These are phyloP conservation scores for Epinephelus fuscoguttatus DNA, from an alignment of 2,113 vertebrate species.

Conservation along the genomic window DNA sequence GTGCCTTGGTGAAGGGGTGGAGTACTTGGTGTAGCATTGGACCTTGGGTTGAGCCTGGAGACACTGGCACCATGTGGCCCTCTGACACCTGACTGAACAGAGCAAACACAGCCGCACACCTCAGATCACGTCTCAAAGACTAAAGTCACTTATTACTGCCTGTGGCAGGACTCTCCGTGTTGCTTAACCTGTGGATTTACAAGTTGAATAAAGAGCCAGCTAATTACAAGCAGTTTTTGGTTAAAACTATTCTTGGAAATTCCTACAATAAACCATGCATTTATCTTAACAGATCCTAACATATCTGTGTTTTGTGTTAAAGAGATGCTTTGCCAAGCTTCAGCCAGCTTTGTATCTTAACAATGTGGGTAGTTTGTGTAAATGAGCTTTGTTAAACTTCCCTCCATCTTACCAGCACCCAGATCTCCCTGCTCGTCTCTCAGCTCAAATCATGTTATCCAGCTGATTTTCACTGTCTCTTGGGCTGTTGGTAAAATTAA, in stretches of 20 bases:
- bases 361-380: too few species aligned
- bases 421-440: too few species aligned
- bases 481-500: too few species aligned
- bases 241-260: constrained; percentile 50
- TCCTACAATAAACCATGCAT: constrained; percentile 77
- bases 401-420: too few species aligned
- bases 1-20: constrained; percentile 54
- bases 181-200: constrained; percentile 84
- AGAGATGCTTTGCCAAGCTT: too few species aligned
- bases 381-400: too few species aligned
- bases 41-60: constrained; percentile 45
- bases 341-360: too few species aligned
- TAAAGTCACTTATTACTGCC: constrained; percentile 50
- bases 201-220: constrained; percentile 75
- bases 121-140: constrained; percentile 50
- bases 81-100: constrained; percentile 56
- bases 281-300: constrained; percentile 57
- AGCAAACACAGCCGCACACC: constrained; percentile 48
- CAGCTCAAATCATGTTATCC: too few species aligned
- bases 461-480: too few species aligned
- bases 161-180: constrained; percentile 60
- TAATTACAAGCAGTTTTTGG: constrained; percentile 62
- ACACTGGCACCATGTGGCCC: constrained; percentile 40
- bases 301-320: constrained; percentile 23
- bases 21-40: constrained; percentile 41